Evolutionary conservation across 1,140 invertebrate genomes (phyloP).

Genomic region (Arion vulgaris): DNA sequence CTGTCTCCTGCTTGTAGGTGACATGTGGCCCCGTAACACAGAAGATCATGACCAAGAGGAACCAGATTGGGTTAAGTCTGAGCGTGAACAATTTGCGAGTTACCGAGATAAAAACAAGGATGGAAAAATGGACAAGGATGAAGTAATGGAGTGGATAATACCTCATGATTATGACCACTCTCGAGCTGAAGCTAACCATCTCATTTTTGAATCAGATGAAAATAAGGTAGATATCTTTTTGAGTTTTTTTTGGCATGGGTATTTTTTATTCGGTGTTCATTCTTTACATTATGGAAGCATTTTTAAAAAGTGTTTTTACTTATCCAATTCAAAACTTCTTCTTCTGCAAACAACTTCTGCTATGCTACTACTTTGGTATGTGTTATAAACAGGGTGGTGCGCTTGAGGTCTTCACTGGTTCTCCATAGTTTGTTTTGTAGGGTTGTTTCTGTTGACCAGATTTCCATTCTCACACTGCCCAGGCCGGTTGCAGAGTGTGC

Average conservation of each 20-base stretch:
- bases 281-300: neutral
- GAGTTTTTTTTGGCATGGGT: conserved; percentile 1
- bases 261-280: neutral
- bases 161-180: conserved; percentile 97
- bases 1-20: conserved; percentile 56
- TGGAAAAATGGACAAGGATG: conserved; percentile 89
- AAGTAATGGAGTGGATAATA: conserved; percentile 93
- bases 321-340: neutral
- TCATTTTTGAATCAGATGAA: conserved; percentile 93
- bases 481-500: too few species aligned
- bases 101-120: conserved; percentile 89
- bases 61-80: conserved; percentile 96
- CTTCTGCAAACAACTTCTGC: neutral
- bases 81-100: conserved; percentile 88
- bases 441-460: too few species aligned
- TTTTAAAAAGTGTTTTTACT: neutral
- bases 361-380: too few species aligned
- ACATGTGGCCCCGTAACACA: conserved; percentile 71
- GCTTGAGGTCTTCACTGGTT: too few species aligned
- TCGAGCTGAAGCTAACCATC: conserved; percentile 94
- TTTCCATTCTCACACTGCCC: too few species aligned
- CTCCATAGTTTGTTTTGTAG: too few species aligned
- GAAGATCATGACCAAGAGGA: conserved; percentile 79
- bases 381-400: too few species aligned
- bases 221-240: conserved; percentile 77